Percentiles rank a stretch among this genome's conserved stretches.
Conservation (phyloP, 2,888 invertebrate species). For the Hofmannophila pseudospretella region DNA sequence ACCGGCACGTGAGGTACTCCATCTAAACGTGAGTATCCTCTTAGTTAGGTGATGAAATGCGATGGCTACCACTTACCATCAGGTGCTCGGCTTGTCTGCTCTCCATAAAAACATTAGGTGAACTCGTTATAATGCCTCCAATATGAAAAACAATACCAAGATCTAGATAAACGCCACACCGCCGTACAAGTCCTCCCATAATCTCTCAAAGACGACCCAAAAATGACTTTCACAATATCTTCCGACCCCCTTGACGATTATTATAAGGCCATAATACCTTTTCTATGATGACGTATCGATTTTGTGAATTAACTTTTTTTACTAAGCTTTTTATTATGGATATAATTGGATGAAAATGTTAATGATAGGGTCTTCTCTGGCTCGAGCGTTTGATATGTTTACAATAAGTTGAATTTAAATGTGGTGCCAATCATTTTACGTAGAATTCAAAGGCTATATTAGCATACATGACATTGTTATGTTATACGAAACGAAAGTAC, state of each 20-base stretch:
- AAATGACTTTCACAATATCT: constrained; percentile 40
- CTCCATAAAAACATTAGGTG: too few species aligned
- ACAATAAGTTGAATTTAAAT: neutral
- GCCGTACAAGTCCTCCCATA: neutral
- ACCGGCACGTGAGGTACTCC: too few species aligned
- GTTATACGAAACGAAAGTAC: too few species aligned
- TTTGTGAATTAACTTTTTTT: constrained; percentile 54
- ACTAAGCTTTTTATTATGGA: constrained; percentile 29
- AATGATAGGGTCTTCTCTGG: constrained; percentile 38
- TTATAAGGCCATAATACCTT: constrained; percentile 35
- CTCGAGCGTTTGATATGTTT: constrained; percentile 20
- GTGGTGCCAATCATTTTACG: constrained; percentile 1
- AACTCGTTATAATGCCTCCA: too few species aligned
- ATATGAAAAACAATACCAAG: too few species aligned
- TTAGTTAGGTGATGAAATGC: too few species aligned
- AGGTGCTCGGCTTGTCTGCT: too few species aligned
- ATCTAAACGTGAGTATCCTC: too few species aligned
- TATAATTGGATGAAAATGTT: constrained; percentile 61
- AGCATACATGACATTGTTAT: too few species aligned
- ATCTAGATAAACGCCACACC: too few species aligned
- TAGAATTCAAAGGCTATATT: too few species aligned
- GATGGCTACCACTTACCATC: too few species aligned
- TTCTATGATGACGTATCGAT: constrained; percentile 55
- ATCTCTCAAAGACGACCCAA: constrained; percentile 1
- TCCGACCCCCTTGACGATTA: constrained; percentile 29